These are phyloP conservation scores for Drymonia ruficornis DNA, from an alignment of 2,888 invertebrate genomes.

Conservation along the genomic window DNA sequence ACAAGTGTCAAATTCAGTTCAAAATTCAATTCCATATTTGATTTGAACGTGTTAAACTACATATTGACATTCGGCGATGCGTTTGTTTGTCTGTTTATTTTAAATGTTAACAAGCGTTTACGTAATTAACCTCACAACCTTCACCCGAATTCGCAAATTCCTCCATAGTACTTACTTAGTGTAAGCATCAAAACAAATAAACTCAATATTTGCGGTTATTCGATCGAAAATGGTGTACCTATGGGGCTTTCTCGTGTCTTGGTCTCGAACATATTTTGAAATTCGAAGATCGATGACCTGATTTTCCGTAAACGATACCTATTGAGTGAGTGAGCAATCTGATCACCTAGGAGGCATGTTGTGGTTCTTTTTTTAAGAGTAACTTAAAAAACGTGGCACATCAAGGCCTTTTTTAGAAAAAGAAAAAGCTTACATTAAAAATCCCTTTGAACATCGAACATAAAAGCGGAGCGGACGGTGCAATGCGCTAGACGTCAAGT, in stretches of 20 bases:
- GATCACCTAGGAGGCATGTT: too few relatives aligned
- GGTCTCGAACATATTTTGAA: too few relatives aligned
- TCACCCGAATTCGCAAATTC: slow-evolving; percentile 27
- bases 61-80: not conserved
- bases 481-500: slow-evolving; percentile 29
- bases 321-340: too few relatives aligned
- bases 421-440: too few relatives aligned
- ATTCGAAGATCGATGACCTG: slow-evolving; percentile 1
- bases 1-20: not conserved
- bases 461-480: not conserved
- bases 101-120: slow-evolving; percentile 2
- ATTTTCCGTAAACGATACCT: not conserved
- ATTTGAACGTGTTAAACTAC: not conserved
- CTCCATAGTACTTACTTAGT: not conserved
- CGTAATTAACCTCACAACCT: slow-evolving; percentile 15
- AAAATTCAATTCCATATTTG: not conserved
- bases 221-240: not conserved
- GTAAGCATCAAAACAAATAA: too few relatives aligned
- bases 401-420: too few relatives aligned
- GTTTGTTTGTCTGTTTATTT: not conserved
- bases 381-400: too few relatives aligned
- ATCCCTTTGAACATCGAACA: slow-evolving; percentile 5
- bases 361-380: too few relatives aligned
- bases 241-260: too few relatives aligned
- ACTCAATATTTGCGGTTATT: too few relatives aligned